Evolutionary conservation across 2,797 vertebrate genomes (phyloP).

Genomic region (Lagocephalus sceleratus): DNA sequence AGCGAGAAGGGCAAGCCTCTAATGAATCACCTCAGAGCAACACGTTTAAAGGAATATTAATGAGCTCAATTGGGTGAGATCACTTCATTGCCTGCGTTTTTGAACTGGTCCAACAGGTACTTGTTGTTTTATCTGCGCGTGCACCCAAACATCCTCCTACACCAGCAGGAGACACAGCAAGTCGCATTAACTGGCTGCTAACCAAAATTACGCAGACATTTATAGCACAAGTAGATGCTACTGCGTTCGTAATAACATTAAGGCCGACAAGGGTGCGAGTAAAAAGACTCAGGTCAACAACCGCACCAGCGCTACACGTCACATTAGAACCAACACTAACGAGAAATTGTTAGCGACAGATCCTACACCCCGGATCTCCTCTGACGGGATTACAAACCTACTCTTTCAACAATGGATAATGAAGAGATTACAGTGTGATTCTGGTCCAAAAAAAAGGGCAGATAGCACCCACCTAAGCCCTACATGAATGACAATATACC

Average conservation of each 20-base stretch:
- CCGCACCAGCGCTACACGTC: not conserved
- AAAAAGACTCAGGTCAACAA: not conserved
- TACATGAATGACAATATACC: too few species aligned
- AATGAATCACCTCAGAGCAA: constrained; percentile 21
- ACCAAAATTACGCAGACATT: not conserved
- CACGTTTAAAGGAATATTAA: constrained; percentile 27
- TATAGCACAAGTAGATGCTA: not conserved
- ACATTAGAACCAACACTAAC: constrained; percentile 4
- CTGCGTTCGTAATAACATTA: constrained; percentile 2
- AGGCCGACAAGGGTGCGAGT: not conserved
- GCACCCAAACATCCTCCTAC: not conserved
- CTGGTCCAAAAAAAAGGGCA: not conserved
- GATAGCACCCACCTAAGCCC: not conserved
- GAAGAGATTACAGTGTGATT: constrained; percentile 26
- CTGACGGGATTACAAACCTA: constrained; percentile 49
- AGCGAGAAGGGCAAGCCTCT: constrained; percentile 43
- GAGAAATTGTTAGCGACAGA: constrained; percentile 11
- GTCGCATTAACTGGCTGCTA: not conserved
- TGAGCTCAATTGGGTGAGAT: constrained; percentile 11
- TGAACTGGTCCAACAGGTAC: constrained; percentile 3
- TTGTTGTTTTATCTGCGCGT: not conserved
- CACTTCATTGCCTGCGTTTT: not conserved
- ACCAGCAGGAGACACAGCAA: not conserved
- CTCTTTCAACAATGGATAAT: constrained; percentile 33
- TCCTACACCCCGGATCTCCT: constrained; percentile 37